Conservation (phyloP, 2,888 invertebrate species). For the Leptura quadrifasciata region DNA sequence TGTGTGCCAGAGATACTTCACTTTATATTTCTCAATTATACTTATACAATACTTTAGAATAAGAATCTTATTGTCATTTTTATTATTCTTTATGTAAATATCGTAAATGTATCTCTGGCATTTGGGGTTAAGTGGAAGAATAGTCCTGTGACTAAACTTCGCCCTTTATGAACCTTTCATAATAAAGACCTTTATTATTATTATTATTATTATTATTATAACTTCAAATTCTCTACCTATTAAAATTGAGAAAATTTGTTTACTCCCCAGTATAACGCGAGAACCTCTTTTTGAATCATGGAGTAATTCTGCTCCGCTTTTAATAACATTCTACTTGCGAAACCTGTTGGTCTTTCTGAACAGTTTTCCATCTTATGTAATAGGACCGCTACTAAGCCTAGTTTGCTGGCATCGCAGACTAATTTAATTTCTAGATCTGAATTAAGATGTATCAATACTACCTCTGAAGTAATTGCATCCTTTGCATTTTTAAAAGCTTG, state of each 20-base stretch:
- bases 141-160: too few relatives aligned
- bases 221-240: conserved; percentile 47
- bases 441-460: conserved; percentile 43
- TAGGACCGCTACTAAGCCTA: conserved; percentile 36
- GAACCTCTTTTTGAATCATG: conserved; percentile 57
- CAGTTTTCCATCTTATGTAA: conserved; percentile 26
- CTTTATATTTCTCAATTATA: too few relatives aligned
- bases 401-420: conserved; percentile 29
- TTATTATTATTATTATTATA: too few relatives aligned
- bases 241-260: conserved; percentile 25
- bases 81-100: too few relatives aligned
- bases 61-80: too few relatives aligned
- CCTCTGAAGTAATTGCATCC: conserved; percentile 31
- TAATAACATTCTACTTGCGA: conserved; percentile 15
- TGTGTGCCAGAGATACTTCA: too few relatives aligned
- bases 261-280: conserved; percentile 61
- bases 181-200: too few relatives aligned
- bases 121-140: too few relatives aligned
- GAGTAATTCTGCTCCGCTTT: conserved; percentile 35
- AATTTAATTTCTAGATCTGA: conserved; percentile 39
- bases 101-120: too few relatives aligned
- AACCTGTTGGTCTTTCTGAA: conserved; percentile 29
- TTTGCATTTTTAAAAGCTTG: conserved; percentile 38
- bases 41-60: too few relatives aligned
- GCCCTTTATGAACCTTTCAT: too few relatives aligned